Conservation (phyloP, 92 coral and sea anemone genomes). For the Paramuricea clavata region DNA sequence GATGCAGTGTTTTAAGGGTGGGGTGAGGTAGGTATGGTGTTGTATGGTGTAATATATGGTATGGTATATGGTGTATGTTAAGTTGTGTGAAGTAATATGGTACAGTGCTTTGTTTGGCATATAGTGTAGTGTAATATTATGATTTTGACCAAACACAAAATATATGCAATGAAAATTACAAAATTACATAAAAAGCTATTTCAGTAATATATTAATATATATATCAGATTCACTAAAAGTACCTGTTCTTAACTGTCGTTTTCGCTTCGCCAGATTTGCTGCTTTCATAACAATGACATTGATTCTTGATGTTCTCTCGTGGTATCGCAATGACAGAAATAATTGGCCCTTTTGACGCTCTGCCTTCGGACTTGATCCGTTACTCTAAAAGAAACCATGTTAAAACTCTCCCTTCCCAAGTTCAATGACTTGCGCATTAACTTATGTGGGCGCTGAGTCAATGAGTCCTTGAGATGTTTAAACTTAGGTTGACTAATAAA, state of each 20-base stretch:
- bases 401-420: too few species aligned
- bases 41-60: not conserved
- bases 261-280: not conserved
- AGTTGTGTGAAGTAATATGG: not conserved
- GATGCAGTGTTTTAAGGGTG: not conserved
- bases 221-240: too few species aligned
- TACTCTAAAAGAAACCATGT: not conserved
- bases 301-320: slow-evolving; percentile 29
- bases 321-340: slow-evolving; percentile 37
- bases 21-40: not conserved
- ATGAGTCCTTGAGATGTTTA: too few species aligned
- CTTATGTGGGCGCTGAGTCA: too few species aligned
- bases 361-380: not conserved
- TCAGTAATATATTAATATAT: too few species aligned
- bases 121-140: too few species aligned
- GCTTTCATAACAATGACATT: slow-evolving; percentile 48
- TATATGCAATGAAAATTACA: too few species aligned
- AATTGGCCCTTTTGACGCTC: slow-evolving; percentile 10
- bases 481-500: too few species aligned
- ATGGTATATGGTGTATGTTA: not conserved
- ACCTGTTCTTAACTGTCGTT: slow-evolving; percentile 35
- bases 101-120: not conserved
- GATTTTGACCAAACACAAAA: not conserved
- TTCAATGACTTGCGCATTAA: too few species aligned
- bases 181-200: too few species aligned